Percentiles rank a stretch among this genome's conserved stretches.
phyloP scores from a whole-genome alignment of 2,113 vertebrate species.

The Cyanoderma ruficeps region DNA sequence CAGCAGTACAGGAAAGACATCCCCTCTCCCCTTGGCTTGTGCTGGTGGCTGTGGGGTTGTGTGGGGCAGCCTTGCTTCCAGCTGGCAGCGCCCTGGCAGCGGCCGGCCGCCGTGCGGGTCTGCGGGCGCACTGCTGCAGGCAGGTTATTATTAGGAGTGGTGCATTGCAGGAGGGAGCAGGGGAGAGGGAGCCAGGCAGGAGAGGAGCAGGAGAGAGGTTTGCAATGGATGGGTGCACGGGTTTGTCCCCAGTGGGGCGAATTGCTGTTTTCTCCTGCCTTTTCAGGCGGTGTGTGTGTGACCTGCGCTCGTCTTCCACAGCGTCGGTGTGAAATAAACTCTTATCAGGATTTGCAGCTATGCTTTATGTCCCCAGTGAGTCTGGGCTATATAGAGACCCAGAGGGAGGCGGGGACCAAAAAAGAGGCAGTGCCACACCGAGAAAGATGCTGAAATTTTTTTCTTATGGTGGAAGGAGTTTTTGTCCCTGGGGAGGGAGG shows the following conservation, averaged over 20 bases:
- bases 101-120: neutral
- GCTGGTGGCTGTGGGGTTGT: fast-evolving
- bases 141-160: conserved; percentile 77
- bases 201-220: neutral
- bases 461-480: neutral
- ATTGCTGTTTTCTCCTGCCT: neutral
- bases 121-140: conserved; percentile 49
- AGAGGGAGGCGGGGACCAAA: neutral
- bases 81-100: neutral
- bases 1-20: neutral
- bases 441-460: conserved; percentile 11
- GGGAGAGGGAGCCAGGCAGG: neutral
- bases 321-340: neutral
- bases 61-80: neutral
- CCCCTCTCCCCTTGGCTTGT: fast-evolving
- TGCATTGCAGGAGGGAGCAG: conserved; percentile 74
- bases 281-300: neutral
- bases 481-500: neutral
- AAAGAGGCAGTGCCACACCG: neutral
- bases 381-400: neutral
- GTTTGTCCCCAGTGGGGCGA: fast-evolving
- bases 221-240: fast-evolving
- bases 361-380: neutral
- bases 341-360: neutral
- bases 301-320: fast-evolving